A percentile compares a stretch with the other conserved stretches of the same genome.
phyloP scores from a whole-genome alignment of 2,888 invertebrate genomes.

The Timandra comae region DNA sequence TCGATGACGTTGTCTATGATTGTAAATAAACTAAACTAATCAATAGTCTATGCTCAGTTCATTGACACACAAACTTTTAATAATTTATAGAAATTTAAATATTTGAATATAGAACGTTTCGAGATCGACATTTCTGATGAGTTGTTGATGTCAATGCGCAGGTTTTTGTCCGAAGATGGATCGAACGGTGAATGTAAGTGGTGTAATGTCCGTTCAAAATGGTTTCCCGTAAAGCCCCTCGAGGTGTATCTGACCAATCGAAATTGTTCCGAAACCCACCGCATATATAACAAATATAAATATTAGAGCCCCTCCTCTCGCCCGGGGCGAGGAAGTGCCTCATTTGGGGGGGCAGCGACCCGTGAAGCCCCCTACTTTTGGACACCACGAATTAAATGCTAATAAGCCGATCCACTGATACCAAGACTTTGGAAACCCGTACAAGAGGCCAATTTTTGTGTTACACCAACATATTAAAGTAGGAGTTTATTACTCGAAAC shows the following conservation, averaged over 20 bases:
- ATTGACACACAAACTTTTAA: conserved; percentile 15
- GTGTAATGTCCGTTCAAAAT: no score
- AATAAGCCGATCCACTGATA: conserved; percentile 64
- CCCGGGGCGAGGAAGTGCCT: conserved; percentile 67
- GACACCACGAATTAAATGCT: conserved; percentile 70
- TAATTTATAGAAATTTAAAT: conserved; percentile 24
- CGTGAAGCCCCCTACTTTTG: conserved; percentile 66
- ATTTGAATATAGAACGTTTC: conserved; percentile 11
- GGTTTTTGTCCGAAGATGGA: neutral
- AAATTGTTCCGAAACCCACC: conserved; percentile 28
- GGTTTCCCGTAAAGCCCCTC: conserved; percentile 28
- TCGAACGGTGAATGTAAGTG: neutral
- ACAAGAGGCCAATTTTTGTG: conserved; percentile 30
- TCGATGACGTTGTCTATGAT: conserved; percentile 12
- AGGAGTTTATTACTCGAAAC: conserved; percentile 20
- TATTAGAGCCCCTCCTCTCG: conserved; percentile 45
- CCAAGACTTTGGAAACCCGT: conserved; percentile 27
- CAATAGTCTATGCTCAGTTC: conserved; percentile 15
- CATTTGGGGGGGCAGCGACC: conserved; percentile 70
- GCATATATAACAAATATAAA: conserved; percentile 40
- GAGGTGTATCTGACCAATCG: conserved; percentile 44
- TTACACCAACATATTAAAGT: conserved; percentile 20
- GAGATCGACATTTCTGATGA: neutral
- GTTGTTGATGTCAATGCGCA: neutral
- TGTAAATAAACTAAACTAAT: conserved; percentile 16